These are phyloP conservation scores for Machimus atricapillus DNA, from an alignment of 2,888 invertebrate species.

Conservation along the genomic window DNA sequence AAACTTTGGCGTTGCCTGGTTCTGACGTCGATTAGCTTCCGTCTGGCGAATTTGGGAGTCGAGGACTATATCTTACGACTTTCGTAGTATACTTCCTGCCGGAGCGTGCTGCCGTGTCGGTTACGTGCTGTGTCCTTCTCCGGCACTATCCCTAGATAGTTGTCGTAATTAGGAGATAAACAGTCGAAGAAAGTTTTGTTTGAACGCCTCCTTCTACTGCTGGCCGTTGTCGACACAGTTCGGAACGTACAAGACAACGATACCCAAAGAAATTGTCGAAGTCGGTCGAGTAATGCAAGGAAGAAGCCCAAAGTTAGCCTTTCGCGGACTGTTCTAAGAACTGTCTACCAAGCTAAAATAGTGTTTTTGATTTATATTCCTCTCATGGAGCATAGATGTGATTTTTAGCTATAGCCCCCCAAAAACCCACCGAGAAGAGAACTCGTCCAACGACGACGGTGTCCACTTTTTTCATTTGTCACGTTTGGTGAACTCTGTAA, in stretches of 20 bases:
- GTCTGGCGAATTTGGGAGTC: neutral
- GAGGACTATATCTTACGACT: neutral
- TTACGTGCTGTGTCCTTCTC: neutral
- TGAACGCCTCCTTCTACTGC: neutral
- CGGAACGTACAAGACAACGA: neutral
- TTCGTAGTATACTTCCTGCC: neutral
- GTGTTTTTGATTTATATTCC: constrained; percentile 41
- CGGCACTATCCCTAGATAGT: neutral
- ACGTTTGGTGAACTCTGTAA: neutral
- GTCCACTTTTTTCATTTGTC: constrained; percentile 1
- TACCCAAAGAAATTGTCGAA: neutral
- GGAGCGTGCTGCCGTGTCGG: neutral
- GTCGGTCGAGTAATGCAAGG: neutral
- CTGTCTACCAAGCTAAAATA: constrained; percentile 19
- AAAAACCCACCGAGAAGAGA: neutral
- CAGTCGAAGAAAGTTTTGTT: constrained; percentile 7
- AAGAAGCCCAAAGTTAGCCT: neutral
- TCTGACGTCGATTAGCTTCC: constrained; percentile 8
- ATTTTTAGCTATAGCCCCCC: neutral
- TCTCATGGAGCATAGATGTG: constrained; percentile 16
- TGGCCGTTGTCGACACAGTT: neutral
- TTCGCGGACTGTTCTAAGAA: neutral
- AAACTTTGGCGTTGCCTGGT: constrained; percentile 28
- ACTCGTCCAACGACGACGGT: neutral
- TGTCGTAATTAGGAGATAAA: constrained; percentile 22